These are phyloP conservation scores for Tor tambroides DNA, from an alignment of 2,113 vertebrate genomes.

Conservation along the genomic window DNA sequence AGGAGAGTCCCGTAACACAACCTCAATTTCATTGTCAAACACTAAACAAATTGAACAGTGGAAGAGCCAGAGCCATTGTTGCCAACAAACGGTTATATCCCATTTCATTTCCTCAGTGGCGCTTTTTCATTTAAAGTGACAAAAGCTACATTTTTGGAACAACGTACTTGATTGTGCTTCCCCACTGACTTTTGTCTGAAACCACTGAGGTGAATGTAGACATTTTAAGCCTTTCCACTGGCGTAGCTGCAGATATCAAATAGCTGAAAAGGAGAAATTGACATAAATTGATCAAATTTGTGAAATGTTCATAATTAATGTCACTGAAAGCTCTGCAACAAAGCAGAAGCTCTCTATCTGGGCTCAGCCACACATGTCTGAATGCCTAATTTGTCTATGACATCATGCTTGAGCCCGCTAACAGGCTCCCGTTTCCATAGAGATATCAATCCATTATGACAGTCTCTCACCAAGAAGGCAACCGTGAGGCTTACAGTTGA, in stretches of 20 bases:
- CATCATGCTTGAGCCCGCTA: slow-evolving; percentile 33
- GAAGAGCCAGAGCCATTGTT: neutral
- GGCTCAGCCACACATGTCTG: slow-evolving; percentile 20
- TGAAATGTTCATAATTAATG: neutral
- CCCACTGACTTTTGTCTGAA: neutral
- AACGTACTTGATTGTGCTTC: neutral
- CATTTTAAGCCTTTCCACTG: neutral
- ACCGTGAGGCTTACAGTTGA: slow-evolving; percentile 31
- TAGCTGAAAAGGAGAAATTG: neutral
- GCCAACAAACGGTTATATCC: neutral
- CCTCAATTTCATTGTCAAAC: slow-evolving; percentile 32
- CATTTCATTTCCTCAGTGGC: neutral
- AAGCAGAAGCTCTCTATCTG: neutral
- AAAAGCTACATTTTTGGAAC: slow-evolving; percentile 10
- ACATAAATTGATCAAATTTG: neutral
- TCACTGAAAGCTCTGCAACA: neutral
- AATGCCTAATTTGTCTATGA: slow-evolving; percentile 44
- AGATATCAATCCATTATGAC: slow-evolving; percentile 47
- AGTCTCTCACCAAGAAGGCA: slow-evolving; percentile 30
- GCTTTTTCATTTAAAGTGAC: slow-evolving; percentile 9
- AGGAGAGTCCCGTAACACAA: slow-evolving; percentile 34
- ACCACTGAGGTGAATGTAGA: neutral
- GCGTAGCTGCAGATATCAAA: neutral
- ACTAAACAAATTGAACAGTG: slow-evolving; percentile 11
- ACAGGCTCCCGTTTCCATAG: slow-evolving; percentile 43